Conservation (phyloP, 1,140 invertebrate genomes). For the Melanaphis sacchari region DNA sequence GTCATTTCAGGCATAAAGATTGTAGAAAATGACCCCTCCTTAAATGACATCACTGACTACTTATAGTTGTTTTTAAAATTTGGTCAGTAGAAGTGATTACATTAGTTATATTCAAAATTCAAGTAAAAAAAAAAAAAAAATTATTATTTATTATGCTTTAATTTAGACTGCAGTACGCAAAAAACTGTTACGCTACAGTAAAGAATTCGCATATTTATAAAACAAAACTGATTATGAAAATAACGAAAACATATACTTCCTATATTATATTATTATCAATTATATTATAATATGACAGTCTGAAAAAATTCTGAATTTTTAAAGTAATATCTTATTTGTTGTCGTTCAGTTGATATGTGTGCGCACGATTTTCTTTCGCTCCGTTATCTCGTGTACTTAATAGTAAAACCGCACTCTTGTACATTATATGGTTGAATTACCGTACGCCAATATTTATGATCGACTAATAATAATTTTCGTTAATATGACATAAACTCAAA, state of each 20-base stretch:
- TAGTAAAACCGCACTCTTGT: not conserved
- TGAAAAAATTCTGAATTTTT: not conserved
- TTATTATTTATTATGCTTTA: no score
- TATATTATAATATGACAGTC: not conserved
- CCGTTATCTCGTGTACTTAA: not conserved
- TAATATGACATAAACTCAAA: not conserved
- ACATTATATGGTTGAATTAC: not conserved
- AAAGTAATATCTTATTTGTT: not conserved
- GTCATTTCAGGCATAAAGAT: not conserved
- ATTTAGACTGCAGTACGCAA: not conserved
- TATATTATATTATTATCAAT: slow-evolving; percentile 1
- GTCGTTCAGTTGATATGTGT: not conserved
- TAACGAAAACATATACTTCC: not conserved
- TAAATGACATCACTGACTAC: not conserved
- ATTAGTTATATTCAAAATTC: not conserved
- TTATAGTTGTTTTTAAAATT: not conserved
- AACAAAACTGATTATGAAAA: slow-evolving; percentile 16
- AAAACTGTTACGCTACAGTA: not conserved
- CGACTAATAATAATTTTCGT: not conserved
- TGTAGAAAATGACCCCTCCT: not conserved
- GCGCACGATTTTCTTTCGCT: not conserved
- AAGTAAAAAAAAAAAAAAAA: not conserved
- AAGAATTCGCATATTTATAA: not conserved
- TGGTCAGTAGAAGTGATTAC: not conserved
- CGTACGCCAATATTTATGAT: not conserved